These are phyloP conservation scores for Loris lydekkerianus DNA, from an alignment of 2,797 vertebrate genomes.

Conservation along the genomic window DNA sequence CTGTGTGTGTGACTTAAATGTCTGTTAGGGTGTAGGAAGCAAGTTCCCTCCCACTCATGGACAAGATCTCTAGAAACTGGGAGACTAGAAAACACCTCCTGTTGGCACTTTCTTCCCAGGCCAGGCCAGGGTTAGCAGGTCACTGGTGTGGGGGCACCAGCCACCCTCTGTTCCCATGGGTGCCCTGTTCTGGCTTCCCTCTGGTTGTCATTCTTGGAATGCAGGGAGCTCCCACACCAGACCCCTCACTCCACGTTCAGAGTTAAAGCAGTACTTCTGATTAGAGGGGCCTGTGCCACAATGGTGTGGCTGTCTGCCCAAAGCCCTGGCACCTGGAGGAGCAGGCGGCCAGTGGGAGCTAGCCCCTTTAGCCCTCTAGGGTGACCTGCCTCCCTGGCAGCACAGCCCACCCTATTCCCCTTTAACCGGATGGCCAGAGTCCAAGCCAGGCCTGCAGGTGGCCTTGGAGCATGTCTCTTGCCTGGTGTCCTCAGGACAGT, in stretches of 20 bases:
- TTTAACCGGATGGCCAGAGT: accelerated
- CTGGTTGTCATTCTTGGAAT: background rate
- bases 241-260: background rate
- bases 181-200: background rate
- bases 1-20: background rate
- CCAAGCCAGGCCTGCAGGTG: background rate
- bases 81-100: background rate
- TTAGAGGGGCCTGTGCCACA: background rate
- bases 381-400: background rate
- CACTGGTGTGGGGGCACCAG: background rate
- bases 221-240: background rate
- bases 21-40: background rate
- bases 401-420: too few relatives aligned
- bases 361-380: background rate
- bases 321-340: too few relatives aligned
- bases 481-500: background rate
- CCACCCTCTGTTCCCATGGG: background rate
- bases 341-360: too few relatives aligned
- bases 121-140: background rate
- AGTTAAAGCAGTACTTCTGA: background rate
- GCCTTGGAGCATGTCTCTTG: background rate
- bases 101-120: background rate
- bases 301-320: too few relatives aligned
- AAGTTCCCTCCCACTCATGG: background rate
- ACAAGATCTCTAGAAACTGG: background rate